A percentile compares a stretch with the other conserved stretches of the same genome.
These are phyloP conservation scores for Cerceris ruficornis DNA, from an alignment of 2,888 invertebrate species.

Conservation along the genomic window DNA sequence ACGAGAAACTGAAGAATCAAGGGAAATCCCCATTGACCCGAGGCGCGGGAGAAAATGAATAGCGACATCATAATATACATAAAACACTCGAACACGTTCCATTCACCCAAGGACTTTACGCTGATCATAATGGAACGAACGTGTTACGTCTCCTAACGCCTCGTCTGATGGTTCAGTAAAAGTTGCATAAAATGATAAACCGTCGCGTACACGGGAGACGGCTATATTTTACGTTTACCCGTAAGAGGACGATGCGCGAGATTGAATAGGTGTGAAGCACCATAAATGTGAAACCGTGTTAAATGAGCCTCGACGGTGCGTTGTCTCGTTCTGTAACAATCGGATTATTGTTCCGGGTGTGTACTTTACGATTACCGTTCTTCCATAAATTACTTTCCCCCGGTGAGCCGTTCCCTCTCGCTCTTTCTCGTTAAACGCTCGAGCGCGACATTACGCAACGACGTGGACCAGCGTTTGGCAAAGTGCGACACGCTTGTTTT, in stretches of 20 bases:
- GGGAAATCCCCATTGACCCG: neutral
- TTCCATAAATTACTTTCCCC: neutral
- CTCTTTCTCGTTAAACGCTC: constrained; percentile 2
- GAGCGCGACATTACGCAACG: constrained; percentile 11
- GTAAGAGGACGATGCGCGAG: neutral
- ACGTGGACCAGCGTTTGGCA: too few relatives aligned
- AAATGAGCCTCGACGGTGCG: neutral
- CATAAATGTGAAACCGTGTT: constrained; percentile 4
- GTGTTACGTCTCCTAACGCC: constrained; percentile 11
- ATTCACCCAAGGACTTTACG: neutral
- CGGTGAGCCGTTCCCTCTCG: neutral
- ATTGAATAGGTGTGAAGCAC: constrained; percentile 11
- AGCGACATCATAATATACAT: too few relatives aligned
- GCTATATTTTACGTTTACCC: neutral
- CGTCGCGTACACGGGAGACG: neutral
- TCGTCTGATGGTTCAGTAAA: constrained; percentile 16
- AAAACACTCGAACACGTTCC: neutral
- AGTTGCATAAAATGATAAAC: constrained; percentile 20
- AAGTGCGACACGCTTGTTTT: too few relatives aligned
- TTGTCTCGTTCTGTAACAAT: neutral
- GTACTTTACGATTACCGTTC: constrained; percentile 25
- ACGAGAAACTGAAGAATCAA: neutral
- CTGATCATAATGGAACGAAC: constrained; percentile 7
- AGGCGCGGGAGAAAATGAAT: too few relatives aligned
- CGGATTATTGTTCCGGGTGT: constrained; percentile 21